Percentiles rank a stretch among this genome's conserved stretches.
These are phyloP conservation scores for Eilema depressum DNA, from an alignment of 2,888 invertebrate species.

Conservation along the genomic window DNA sequence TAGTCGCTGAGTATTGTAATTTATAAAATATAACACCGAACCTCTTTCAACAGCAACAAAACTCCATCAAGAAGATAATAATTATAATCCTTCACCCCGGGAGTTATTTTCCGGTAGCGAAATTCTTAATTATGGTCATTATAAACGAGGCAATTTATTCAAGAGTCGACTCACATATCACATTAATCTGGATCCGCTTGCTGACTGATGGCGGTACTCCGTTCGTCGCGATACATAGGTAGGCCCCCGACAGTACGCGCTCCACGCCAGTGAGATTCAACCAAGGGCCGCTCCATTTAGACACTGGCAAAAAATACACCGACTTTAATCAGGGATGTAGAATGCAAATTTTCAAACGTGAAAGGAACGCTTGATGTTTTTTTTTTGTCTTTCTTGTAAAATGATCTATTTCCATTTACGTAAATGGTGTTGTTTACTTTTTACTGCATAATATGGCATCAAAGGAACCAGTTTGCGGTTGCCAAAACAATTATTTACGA, in stretches of 20 bases:
- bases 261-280: slow-evolving; percentile 86
- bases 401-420: not conserved
- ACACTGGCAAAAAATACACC: slow-evolving; percentile 71
- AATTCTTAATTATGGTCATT: slow-evolving; percentile 36
- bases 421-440: slow-evolving; percentile 11
- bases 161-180: slow-evolving; percentile 75
- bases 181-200: slow-evolving; percentile 81
- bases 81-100: slow-evolving; percentile 14
- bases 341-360: not conserved
- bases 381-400: not conserved
- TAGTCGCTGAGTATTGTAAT: not conserved
- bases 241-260: slow-evolving; percentile 88
- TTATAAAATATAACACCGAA: not conserved
- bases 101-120: slow-evolving; percentile 20
- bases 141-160: slow-evolving; percentile 43
- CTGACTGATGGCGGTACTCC: slow-evolving; percentile 86
- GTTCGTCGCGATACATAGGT: slow-evolving; percentile 89
- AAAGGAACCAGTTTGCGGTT: slow-evolving; percentile 22
- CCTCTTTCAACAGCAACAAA: slow-evolving; percentile 12
- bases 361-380: not conserved
- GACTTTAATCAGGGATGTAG: not conserved
- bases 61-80: slow-evolving; percentile 8
- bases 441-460: slow-evolving; percentile 24
- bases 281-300: slow-evolving; percentile 85
- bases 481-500: not conserved